Percentiles rank a stretch among this genome's conserved stretches.
Conservation (phyloP, 2,888 invertebrate species). For the Mycalesis mineus region DNA sequence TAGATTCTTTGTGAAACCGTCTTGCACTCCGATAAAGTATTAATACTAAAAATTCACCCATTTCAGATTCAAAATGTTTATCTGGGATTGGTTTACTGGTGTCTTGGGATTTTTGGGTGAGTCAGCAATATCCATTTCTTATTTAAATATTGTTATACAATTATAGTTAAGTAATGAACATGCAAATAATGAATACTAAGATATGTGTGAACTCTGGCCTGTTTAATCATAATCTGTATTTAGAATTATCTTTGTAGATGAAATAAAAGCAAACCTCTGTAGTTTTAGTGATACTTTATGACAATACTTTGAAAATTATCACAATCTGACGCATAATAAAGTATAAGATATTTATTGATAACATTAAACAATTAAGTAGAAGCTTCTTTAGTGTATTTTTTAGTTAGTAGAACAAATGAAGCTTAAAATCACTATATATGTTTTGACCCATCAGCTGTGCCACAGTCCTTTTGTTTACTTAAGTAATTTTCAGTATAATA, state of each 20-base stretch:
- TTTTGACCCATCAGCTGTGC: too few relatives aligned
- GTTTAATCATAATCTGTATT: neutral
- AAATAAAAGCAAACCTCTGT: neutral
- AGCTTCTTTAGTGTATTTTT: too few relatives aligned
- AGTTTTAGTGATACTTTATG: neutral
- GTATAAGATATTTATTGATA: too few relatives aligned
- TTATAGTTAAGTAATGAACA: too few relatives aligned
- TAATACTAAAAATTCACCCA: conserved; percentile 26
- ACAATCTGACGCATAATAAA: too few relatives aligned
- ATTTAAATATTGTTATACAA: too few relatives aligned
- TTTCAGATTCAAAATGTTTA: conserved; percentile 86
- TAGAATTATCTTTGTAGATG: neutral
- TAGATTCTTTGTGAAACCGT: conserved; percentile 52
- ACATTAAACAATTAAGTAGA: too few relatives aligned
- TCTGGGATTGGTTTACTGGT: conserved; percentile 97
- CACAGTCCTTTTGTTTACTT: too few relatives aligned
- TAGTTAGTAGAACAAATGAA: too few relatives aligned
- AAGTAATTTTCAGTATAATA: too few relatives aligned
- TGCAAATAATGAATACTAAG: neutral
- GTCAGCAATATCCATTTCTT: conserved; percentile 40
- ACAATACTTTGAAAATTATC: too few relatives aligned
- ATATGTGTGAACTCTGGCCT: neutral
- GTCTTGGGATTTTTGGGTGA: conserved; percentile 95
- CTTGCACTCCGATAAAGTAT: conserved; percentile 41
- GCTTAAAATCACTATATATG: too few relatives aligned